Evolutionary conservation across 2,113 vertebrate species (phyloP).

Genomic region (Ceyx margarethae): DNA sequence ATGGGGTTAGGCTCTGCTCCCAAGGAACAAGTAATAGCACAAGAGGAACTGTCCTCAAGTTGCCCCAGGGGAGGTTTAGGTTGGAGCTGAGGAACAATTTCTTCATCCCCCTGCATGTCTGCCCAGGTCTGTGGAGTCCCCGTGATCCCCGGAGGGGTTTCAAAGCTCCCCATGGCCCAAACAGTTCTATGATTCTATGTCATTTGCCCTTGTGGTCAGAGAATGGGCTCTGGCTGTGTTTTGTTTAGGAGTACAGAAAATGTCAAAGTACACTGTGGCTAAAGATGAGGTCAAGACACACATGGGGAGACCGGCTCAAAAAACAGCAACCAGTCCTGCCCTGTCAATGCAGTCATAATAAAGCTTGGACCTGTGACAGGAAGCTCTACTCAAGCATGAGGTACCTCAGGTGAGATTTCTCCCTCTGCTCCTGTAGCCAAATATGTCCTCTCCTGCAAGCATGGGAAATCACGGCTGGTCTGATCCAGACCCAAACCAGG

Average conservation of each 20-base stretch:
- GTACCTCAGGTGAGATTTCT: neutral
- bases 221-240: neutral
- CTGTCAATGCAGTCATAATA: rapidly evolving
- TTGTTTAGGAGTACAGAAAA: neutral
- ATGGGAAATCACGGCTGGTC: neutral
- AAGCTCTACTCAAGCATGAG: neutral
- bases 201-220: neutral
- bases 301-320: rapidly evolving
- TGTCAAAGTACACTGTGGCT: rapidly evolving
- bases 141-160: too few species aligned
- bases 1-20: too few species aligned
- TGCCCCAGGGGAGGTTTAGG: too few species aligned
- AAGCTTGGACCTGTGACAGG: neutral
- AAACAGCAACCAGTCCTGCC: neutral
- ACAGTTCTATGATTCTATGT: too few species aligned
- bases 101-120: too few species aligned
- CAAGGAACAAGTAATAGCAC: too few species aligned
- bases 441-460: too few species aligned
- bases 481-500: neutral
- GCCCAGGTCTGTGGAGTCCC: too few species aligned
- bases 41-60: too few species aligned
- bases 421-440: rapidly evolving
- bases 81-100: too few species aligned
- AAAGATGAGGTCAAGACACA: neutral
- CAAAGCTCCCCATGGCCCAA: too few species aligned